Base-by-base conservation (phyloP, 2,113 vertebrate genomes). In the Corythaeola cristata region DNA sequence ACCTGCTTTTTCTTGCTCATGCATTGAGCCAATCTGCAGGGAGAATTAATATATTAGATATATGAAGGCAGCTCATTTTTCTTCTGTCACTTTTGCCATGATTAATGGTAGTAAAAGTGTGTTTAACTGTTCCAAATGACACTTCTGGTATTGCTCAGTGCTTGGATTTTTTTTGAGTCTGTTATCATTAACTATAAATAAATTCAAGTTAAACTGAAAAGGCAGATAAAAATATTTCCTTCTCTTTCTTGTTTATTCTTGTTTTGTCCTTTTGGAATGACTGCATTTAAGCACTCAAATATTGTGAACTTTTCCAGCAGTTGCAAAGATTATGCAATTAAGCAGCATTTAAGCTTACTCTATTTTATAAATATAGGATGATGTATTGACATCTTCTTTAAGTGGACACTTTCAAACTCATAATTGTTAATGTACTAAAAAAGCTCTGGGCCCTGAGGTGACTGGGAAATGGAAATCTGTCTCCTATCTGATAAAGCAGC, bases 11-110 rank as follows among this genome's bases (percentile, higher is more conserved):
- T 68, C 74, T 93, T 88, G 83, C 64, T 97, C 83, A 49, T 94
- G 90, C 93, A 89, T 88, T 89, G 92, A 97, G 81, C 74, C 44
- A 78, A 79, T 97, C 80, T 93, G 66, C 89, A 93, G 89, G 77
- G 67, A 93, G 83, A 98, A 97, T 97, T 95, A 97, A 96, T 97
- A 97, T 95, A 96, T 97, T 96, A 94, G 91, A 90, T 97, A 95
- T 23, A 84, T 78, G 33, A 21, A 95, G 90, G 89, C 93, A 93
- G 90, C 95, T 98, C 95, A 96, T 98, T 98, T 97, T 96, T 97
- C 92, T 97, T 90, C 94, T 97, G 96, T 97, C 96, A 97, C 63
- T 97, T 96, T 96, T 97, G 84, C 93, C 74, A 73, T 97, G 94
- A 96, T 97, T 97, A 97, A 97, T 97, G 94, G 83, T 87, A 95